A percentile compares a stretch with the other conserved stretches of the same genome.
Evolutionary conservation across 64 coral and sea anemone genomes (phyloP).

Genomic region (Montipora cactus): DNA sequence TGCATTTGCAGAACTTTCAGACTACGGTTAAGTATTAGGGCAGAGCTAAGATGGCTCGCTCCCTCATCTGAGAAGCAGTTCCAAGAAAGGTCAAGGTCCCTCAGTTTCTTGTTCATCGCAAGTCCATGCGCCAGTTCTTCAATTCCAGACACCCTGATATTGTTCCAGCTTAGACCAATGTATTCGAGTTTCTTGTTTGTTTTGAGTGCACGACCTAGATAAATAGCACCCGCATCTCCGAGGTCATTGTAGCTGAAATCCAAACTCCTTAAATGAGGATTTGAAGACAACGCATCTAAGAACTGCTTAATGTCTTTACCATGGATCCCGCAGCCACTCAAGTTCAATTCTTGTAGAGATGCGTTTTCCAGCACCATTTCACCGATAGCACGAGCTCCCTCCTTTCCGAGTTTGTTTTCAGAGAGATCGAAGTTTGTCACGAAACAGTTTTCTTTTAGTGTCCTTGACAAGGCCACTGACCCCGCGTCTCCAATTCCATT

Average conservation of each 20-base stretch:
- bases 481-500: constrained; percentile 44
- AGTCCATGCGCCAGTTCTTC: constrained; percentile 43
- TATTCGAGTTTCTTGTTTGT: constrained; percentile 30
- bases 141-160: constrained; percentile 16
- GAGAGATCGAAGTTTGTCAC: constrained; percentile 50
- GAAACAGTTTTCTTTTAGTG: constrained; percentile 56
- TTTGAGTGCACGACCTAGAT: constrained; percentile 19
- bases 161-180: constrained; percentile 74
- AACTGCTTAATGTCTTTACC: constrained; percentile 63
- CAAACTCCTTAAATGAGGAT: constrained; percentile 40
- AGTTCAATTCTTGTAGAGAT: constrained; percentile 45
- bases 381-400: constrained; percentile 33
- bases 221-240: constrained; percentile 35
- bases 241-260: constrained; percentile 60
- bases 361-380: constrained; percentile 53
- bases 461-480: constrained; percentile 26
- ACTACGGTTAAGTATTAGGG: constrained; percentile 1
- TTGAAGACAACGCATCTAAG: constrained; percentile 23
- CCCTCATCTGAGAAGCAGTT: constrained; percentile 64
- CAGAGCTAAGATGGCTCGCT: constrained; percentile 2
- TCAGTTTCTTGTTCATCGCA: constrained; percentile 4
- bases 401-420: constrained; percentile 41
- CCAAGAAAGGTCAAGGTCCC: constrained; percentile 66
- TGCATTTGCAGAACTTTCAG: constrained; percentile 52
- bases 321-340: constrained; percentile 40